These are phyloP conservation scores for Sminthopsis crassicaudata DNA, from an alignment of 2,113 vertebrate species.

Conservation along the genomic window DNA sequence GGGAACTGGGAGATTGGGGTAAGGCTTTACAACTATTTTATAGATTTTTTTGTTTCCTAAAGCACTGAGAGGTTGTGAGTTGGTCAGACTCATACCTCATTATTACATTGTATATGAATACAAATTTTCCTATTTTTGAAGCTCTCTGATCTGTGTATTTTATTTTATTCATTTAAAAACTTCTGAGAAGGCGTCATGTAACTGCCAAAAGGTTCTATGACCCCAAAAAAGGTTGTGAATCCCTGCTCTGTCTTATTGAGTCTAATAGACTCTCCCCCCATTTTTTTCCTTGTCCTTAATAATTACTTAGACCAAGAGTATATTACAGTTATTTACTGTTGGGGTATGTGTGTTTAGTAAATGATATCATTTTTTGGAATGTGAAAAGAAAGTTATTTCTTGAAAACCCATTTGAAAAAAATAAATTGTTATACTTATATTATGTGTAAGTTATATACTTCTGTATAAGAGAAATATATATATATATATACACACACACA, in stretches of 20 bases:
- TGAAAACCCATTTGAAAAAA: constrained; percentile 34
- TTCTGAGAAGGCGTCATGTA: neutral
- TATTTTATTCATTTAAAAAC: neutral
- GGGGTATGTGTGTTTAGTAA: neutral
- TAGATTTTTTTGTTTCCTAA: neutral
- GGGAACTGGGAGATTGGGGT: neutral
- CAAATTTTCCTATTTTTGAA: too few species aligned
- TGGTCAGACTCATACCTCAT: too few species aligned
- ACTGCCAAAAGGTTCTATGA: neutral
- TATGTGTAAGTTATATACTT: constrained; percentile 26
- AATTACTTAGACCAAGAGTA: constrained; percentile 45
- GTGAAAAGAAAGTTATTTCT: constrained; percentile 20
- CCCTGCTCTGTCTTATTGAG: constrained; percentile 34
- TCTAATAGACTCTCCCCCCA: constrained; percentile 11
- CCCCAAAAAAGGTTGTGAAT: neutral
- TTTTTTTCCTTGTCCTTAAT: neutral
- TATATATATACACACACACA: neutral
- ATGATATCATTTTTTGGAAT: constrained; percentile 8
- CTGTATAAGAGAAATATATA: neutral
- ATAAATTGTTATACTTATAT: constrained; percentile 29
- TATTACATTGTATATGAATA: too few species aligned
- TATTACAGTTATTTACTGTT: constrained; percentile 13
- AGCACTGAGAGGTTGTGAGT: neutral
- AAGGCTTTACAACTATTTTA: neutral
- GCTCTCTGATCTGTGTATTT: too few species aligned